phyloP scores from a whole-genome alignment of 2,113 vertebrate species.

The Entosphenus tridentatus region DNA sequence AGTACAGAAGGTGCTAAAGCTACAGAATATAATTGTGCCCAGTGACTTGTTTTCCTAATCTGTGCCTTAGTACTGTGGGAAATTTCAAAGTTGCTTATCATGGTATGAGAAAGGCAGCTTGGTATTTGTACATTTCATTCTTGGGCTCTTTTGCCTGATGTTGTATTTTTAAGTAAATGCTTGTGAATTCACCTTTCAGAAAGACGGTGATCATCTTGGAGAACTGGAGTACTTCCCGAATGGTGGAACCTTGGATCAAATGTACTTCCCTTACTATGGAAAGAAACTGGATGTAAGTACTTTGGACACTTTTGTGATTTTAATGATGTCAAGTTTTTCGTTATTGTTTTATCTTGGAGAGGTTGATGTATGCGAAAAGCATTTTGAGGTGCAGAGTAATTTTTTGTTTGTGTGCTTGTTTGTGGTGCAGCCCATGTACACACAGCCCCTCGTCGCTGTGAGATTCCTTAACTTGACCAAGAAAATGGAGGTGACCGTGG shows the following conservation, averaged over 20 bases:
- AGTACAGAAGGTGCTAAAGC: too few species aligned
- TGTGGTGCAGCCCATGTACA: constrained; percentile 41
- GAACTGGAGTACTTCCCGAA: constrained; percentile 39
- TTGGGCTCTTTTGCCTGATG: neutral
- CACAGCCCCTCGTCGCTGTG: constrained; percentile 73
- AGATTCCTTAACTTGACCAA: constrained; percentile 35
- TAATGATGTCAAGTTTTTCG: neutral
- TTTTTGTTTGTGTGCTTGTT: constrained; percentile 1
- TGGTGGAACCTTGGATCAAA: constrained; percentile 45
- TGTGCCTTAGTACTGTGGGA: too few species aligned
- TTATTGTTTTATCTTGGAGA: neutral
- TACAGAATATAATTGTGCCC: too few species aligned
- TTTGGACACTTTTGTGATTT: constrained; percentile 6
- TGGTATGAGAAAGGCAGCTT: too few species aligned
- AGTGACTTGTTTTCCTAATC: too few species aligned
- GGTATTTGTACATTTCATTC: neutral
- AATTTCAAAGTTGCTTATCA: too few species aligned
- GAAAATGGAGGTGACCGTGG: constrained; percentile 38
- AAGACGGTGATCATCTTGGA: constrained; percentile 22
- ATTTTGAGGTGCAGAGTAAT: neutral
- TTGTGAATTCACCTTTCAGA: constrained; percentile 20
- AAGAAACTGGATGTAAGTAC: constrained; percentile 72
- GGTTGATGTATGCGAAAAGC: neutral
- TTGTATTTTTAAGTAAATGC: neutral
- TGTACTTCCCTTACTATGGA: constrained; percentile 88